Evolutionary conservation across 1,140 invertebrate species (phyloP).

Genomic region (Trigoniulus corallinus): DNA sequence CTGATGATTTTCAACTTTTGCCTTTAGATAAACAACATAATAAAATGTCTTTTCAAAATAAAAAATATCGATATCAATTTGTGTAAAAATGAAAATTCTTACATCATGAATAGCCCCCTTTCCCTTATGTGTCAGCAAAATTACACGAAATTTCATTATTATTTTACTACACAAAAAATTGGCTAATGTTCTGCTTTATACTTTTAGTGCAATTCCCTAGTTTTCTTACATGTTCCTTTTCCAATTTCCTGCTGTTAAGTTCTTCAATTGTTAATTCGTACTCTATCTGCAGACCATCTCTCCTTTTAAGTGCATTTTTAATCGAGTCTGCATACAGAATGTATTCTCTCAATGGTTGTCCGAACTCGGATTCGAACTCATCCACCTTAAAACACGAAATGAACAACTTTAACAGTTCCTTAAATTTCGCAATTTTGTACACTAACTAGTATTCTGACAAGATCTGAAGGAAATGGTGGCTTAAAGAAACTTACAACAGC

Average conservation of each 20-base stretch:
- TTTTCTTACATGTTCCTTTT: constrained; percentile 46
- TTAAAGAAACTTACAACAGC: background rate
- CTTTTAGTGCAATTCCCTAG: background rate
- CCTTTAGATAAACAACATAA: background rate
- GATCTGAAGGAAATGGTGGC: too few relatives aligned
- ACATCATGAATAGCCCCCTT: background rate
- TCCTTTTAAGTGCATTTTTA: constrained; percentile 43
- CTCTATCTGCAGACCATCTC: constrained; percentile 48
- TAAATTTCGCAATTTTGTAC: background rate
- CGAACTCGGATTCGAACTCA: constrained; percentile 5
- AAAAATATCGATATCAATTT: background rate
- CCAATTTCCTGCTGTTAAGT: constrained; percentile 38
- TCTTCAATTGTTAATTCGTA: constrained; percentile 49
- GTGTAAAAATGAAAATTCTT: background rate
- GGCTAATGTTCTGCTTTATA: constrained; percentile 13
- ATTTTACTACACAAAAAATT: background rate
- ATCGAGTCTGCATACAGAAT: constrained; percentile 47
- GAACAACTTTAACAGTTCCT: constrained; percentile 2
- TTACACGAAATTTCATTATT: background rate
- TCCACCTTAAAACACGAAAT: constrained; percentile 8
- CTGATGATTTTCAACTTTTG: constrained; percentile 21
- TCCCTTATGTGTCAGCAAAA: background rate
- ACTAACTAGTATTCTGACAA: too few relatives aligned
- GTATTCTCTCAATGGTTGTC: constrained; percentile 46
- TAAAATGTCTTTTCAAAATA: background rate